phyloP scores from a whole-genome alignment of 53 echinoderm and acorn worm species.

The Paelopatides confundens region DNA sequence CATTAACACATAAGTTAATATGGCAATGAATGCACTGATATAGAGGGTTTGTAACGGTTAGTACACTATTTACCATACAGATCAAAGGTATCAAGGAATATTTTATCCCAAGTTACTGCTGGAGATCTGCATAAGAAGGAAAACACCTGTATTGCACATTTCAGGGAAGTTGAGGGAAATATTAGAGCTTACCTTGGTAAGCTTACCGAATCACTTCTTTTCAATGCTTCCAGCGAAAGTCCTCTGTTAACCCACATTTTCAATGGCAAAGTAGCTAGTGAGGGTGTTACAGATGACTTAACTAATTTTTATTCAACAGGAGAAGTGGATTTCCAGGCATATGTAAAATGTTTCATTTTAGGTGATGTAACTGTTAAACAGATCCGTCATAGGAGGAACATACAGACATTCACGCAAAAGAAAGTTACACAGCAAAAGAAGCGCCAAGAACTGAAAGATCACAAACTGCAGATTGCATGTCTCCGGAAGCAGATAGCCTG shows the following conservation, averaged over 20 bases:
- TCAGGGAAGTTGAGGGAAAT: background rate
- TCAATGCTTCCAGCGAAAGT: background rate
- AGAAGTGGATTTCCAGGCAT: background rate
- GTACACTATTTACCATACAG: conserved; percentile 21
- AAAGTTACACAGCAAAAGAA: background rate
- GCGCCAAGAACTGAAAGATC: background rate
- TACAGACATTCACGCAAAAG: background rate
- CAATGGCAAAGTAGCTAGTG: background rate
- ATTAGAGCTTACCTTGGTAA: background rate
- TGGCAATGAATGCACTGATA: too few relatives aligned
- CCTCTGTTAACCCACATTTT: background rate
- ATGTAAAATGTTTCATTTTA: conserved; percentile 21
- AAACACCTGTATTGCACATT: background rate
- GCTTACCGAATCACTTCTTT: background rate
- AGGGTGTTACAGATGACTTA: background rate
- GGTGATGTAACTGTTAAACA: background rate
- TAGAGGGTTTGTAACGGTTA: background rate
- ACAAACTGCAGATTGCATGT: conserved; percentile 19
- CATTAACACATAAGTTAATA: too few relatives aligned
- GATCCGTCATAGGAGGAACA: background rate
- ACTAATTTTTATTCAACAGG: background rate
- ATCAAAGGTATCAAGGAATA: background rate
- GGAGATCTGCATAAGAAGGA: too few relatives aligned
- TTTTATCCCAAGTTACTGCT: background rate
- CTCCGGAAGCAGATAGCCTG: conserved; percentile 1